Percentiles rank a stretch among this genome's conserved stretches.
Evolutionary conservation across 2,888 invertebrate species (phyloP).

Genomic region (Molanna angustata): DNA sequence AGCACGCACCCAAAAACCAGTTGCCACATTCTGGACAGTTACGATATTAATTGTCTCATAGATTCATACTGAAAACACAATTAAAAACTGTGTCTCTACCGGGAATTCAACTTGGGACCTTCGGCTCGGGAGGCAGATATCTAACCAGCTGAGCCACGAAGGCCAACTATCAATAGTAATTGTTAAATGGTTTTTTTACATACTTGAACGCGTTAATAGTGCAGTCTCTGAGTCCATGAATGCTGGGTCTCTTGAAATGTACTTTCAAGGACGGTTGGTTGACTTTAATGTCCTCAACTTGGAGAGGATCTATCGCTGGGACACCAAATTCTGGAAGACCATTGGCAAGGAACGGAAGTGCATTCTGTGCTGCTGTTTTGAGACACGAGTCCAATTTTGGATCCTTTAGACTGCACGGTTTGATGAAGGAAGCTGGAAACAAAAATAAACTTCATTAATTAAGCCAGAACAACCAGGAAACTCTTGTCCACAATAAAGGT

Average conservation of each 20-base stretch:
- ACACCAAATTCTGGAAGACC: constrained; percentile 22
- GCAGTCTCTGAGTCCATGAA: constrained; percentile 22
- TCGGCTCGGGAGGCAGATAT: too few relatives aligned
- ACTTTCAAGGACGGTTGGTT: constrained; percentile 25
- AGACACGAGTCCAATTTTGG: constrained; percentile 14
- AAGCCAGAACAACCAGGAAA: too few relatives aligned
- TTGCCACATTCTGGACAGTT: too few relatives aligned
- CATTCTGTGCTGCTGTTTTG: constrained; percentile 13
- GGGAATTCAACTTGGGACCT: too few relatives aligned
- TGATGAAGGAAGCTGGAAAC: constrained; percentile 26
- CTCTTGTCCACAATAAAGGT: too few relatives aligned
- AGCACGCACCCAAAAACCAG: too few relatives aligned
- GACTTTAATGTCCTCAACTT: constrained; percentile 16
- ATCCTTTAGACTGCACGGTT: constrained; percentile 20
- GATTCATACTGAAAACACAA: too few relatives aligned
- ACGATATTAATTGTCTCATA: too few relatives aligned
- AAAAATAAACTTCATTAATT: background rate
- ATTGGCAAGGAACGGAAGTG: constrained; percentile 15
- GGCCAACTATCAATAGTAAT: too few relatives aligned
- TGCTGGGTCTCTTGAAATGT: constrained; percentile 12
- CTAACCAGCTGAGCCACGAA: too few relatives aligned
- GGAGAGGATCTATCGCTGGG: constrained; percentile 25
- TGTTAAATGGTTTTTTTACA: too few relatives aligned
- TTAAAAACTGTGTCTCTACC: too few relatives aligned
- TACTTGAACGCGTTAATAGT: constrained; percentile 28